Evolutionary conservation across 2,113 vertebrate species (phyloP).

Genomic region (Cryptotis parvus): DNA sequence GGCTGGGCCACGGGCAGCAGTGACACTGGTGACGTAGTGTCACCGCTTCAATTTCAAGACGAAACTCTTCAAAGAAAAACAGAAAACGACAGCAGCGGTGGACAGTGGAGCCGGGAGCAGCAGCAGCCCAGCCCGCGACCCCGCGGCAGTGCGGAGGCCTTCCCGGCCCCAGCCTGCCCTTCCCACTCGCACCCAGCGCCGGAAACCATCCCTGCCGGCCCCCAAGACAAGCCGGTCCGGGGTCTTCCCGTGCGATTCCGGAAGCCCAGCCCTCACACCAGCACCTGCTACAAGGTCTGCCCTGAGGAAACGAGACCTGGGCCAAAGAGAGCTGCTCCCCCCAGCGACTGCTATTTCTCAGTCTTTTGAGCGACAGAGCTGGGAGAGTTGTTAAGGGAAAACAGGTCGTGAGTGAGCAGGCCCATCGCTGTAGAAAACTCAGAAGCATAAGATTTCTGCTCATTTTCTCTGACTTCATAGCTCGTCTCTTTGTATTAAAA

Average conservation of each 20-base stretch:
- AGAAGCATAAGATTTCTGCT: neutral
- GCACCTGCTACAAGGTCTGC: neutral
- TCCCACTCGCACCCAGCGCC: too few species aligned
- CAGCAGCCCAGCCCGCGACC: too few species aligned
- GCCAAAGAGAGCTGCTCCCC: neutral
- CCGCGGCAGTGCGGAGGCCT: too few species aligned
- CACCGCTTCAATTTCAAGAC: too few species aligned
- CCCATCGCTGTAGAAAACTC: neutral
- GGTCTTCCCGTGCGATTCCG: too few species aligned
- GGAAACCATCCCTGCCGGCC: too few species aligned
- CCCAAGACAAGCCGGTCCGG: too few species aligned
- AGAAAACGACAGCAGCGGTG: too few species aligned
- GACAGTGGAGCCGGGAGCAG: too few species aligned
- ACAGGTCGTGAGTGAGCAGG: neutral
- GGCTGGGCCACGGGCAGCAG: neutral
- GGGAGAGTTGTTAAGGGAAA: neutral
- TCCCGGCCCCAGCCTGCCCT: too few species aligned
- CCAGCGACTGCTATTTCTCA: neutral
- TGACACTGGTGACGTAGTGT: too few species aligned
- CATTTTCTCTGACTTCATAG: neutral
- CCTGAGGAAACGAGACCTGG: neutral
- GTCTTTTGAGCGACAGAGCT: neutral
- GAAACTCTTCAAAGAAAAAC: too few species aligned
- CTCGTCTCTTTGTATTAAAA: neutral
- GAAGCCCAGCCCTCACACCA: conserved; percentile 6